phyloP scores from a whole-genome alignment of 1,140 invertebrate genomes.

The Trichogramma pretiosum region DNA sequence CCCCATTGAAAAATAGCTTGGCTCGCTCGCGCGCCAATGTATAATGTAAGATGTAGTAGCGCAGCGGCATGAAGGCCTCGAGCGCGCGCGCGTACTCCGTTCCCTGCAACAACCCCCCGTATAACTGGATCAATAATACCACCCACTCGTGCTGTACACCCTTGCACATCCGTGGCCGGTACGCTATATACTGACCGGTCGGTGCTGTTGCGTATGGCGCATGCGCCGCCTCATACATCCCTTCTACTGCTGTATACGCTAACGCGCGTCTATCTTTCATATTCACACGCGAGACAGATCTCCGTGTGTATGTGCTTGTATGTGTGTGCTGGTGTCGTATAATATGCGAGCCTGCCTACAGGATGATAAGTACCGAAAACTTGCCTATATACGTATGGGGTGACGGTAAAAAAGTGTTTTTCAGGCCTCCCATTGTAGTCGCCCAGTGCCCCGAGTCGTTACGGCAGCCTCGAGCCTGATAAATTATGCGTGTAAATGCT shows the following conservation, averaged over 20 bases:
- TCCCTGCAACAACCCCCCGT: too few species aligned
- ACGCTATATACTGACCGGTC: too few species aligned
- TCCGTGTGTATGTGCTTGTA: constrained; percentile 21
- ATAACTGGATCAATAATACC: constrained; percentile 43
- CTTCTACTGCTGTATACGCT: too few species aligned
- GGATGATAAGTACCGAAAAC: constrained; percentile 47
- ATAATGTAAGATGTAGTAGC: background rate
- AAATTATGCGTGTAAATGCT: constrained; percentile 41
- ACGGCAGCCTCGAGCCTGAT: constrained; percentile 22
- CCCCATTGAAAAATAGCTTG: constrained; percentile 11
- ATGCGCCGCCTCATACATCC: too few species aligned
- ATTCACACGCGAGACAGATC: constrained; percentile 25
- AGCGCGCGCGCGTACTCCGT: too few species aligned
- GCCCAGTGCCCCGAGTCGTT: constrained; percentile 6
- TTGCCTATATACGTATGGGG: constrained; percentile 31
- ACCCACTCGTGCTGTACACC: constrained; percentile 26
- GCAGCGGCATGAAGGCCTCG: constrained; percentile 7
- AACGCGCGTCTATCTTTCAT: too few species aligned
- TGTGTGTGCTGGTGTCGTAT: too few species aligned
- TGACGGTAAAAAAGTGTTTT: background rate
- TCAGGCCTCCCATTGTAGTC: too few species aligned
- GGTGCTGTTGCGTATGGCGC: too few species aligned
- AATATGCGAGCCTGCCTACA: constrained; percentile 37
- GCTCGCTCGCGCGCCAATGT: background rate
- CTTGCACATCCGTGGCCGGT: constrained; percentile 41